Base-by-base conservation (phyloP, 1,140 invertebrate genomes). In the Drosophila willistoni region DNA sequence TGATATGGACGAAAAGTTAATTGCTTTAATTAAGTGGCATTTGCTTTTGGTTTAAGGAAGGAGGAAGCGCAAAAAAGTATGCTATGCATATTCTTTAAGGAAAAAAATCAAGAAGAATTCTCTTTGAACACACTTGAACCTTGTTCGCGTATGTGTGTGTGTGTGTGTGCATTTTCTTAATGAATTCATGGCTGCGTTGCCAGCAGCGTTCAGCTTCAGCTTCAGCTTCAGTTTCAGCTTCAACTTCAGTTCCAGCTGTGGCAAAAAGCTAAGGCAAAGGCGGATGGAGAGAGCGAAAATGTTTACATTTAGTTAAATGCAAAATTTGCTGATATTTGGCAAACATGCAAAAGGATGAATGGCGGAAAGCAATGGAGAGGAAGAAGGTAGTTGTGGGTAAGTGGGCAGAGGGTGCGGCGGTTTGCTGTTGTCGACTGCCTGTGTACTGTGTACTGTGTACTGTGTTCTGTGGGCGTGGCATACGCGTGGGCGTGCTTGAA, bases 251-350 rank as follows among this genome's bases (percentile, higher is more conserved):
- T 7, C 22, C 44, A 47, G 6, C 44, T 47, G 44, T 22, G 44
- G 17, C 44, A 51, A 22, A 51, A 22, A n/a, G 44, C 44, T 51
- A 19, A 51, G 10, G 44, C 44, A 51, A 19, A 12, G 17, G 42
- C 42, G 7, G 36, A 13, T 12, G 36, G n/a, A 39, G 36, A 14
- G n/a, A 44, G 63, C 68, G 71, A 79, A 78, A 78, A 71, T 78
- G 72, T 78, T 75, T 74, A 68, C 72, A 74, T 78, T 75, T 56
- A 75, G 76, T 71, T 75, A 71, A 71, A 63, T 61, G 72, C 60
- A 71, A 64, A 75, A 62, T 71, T 56, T 39, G 63, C 69, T 39
- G 41, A 59, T 65, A 56, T 55, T 64, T 44, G 56, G 60, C 34
- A 64, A 60, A 57, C 33, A 72, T 72, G 60, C 69, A 68, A 60